Conservation (phyloP, 2,888 invertebrate genomes). For the Helobdella robusta region DNA sequence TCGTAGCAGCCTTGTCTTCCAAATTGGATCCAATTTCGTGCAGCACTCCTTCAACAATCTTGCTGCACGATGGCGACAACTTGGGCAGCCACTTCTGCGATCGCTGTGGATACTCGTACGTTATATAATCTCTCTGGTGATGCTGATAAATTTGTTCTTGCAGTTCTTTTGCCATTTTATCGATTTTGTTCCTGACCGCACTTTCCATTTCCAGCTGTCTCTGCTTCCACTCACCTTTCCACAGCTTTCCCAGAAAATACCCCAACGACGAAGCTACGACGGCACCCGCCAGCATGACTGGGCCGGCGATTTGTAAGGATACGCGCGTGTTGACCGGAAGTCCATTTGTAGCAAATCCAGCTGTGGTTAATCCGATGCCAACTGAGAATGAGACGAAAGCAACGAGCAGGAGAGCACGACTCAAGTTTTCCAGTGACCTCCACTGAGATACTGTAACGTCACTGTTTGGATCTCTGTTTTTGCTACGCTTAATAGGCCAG, state of each 20-base stretch:
- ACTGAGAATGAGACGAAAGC: slow-evolving; percentile 10
- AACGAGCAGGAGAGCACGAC: background rate
- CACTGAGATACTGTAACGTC: background rate
- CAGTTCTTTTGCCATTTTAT: slow-evolving; percentile 6
- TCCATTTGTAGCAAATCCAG: slow-evolving; percentile 1
- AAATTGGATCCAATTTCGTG: background rate
- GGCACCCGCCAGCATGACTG: slow-evolving; percentile 30
- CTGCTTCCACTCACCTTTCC: slow-evolving; percentile 33
- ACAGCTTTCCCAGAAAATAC: slow-evolving; percentile 31
- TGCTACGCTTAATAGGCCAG: too few species aligned
- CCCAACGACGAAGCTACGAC: slow-evolving; percentile 32
- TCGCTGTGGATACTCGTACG: background rate
- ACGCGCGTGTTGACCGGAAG: slow-evolving; percentile 4
- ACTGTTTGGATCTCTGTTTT: background rate
- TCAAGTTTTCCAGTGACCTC: slow-evolving; percentile 1
- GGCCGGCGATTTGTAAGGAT: background rate
- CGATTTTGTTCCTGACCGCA: slow-evolving; percentile 30
- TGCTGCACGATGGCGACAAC: background rate
- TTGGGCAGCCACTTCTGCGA: background rate
- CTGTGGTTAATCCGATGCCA: slow-evolving; percentile 6
- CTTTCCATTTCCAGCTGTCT: slow-evolving; percentile 32
- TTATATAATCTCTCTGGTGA: background rate
- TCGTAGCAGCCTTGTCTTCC: too few species aligned
- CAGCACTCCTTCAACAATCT: background rate
- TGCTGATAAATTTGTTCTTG: slow-evolving; percentile 1